Conservation (phyloP, 2,113 vertebrate species). For the Cromileptes altivelis region DNA sequence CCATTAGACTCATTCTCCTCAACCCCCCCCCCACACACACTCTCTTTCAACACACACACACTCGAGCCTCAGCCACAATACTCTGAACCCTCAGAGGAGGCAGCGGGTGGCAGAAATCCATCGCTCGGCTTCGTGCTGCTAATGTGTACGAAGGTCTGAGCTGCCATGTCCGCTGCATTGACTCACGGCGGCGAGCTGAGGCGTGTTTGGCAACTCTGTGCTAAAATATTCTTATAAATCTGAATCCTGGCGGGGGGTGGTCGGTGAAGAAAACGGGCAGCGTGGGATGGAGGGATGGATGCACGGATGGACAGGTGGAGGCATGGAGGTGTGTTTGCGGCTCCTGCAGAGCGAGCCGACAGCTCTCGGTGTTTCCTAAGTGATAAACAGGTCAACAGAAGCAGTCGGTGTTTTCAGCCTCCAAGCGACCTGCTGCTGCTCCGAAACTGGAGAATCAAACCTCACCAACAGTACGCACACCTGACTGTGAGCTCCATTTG, state of each 20-base stretch:
- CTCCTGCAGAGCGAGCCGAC: conserved; percentile 59
- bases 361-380: conserved; percentile 62
- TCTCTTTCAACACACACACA: conserved; percentile 10
- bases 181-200: conserved; percentile 38
- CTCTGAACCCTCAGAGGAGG: conserved; percentile 88
- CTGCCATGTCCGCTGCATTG: conserved; percentile 59
- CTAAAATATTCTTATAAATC: conserved; percentile 66
- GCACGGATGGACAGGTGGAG: conserved; percentile 3
- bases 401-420: conserved; percentile 61
- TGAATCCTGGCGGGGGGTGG: conserved; percentile 45
- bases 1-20: conserved; percentile 75
- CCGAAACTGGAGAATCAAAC: conserved; percentile 39
- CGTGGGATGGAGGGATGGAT: conserved; percentile 41
- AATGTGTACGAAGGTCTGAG: conserved; percentile 64
- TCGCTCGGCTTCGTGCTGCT: conserved; percentile 62
- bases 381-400: conserved; percentile 78
- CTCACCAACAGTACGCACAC: conserved; percentile 11
- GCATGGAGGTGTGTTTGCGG: conserved; percentile 43
- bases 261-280: conserved; percentile 42
- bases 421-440: conserved; percentile 55
- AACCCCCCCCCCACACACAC: conserved; percentile 24
- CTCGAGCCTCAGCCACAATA: conserved; percentile 90
- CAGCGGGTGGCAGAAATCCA: conserved; percentile 83
- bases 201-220: conserved; percentile 56
- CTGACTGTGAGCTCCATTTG: conserved; percentile 25